These are phyloP conservation scores for Dryas iulia DNA, from an alignment of 1,140 invertebrate species.

Conservation along the genomic window DNA sequence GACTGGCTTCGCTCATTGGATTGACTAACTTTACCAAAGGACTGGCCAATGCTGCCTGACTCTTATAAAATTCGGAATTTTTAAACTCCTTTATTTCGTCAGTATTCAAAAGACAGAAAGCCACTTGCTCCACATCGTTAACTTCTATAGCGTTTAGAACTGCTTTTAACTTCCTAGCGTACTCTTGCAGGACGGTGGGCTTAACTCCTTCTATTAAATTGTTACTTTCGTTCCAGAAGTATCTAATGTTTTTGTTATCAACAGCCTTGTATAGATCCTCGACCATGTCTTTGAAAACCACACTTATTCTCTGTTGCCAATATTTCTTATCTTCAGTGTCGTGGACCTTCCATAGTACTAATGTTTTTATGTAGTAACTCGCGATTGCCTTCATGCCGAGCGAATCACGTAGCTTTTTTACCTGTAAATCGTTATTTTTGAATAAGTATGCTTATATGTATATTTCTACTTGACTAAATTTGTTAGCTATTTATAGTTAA, in stretches of 20 bases:
- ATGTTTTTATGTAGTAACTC: conserved; percentile 80
- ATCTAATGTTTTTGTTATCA: conserved; percentile 59
- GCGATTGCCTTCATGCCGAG: conserved; percentile 66
- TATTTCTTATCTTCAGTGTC: conserved; percentile 51
- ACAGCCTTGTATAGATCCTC: conserved; percentile 61
- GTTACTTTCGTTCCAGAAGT: conserved; percentile 72
- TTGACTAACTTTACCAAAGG: neutral
- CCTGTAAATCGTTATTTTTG: conserved; percentile 36
- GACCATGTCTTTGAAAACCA: conserved; percentile 70
- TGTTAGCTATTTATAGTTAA: too few relatives aligned
- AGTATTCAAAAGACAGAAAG: conserved; percentile 35
- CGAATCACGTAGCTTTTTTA: conserved; percentile 75
- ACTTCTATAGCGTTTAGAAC: conserved; percentile 44
- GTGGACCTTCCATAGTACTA: conserved; percentile 73
- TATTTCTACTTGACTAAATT: too few relatives aligned
- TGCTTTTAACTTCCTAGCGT: conserved; percentile 46
- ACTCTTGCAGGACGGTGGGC: conserved; percentile 39
- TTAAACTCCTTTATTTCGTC: conserved; percentile 50
- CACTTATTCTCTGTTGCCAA: conserved; percentile 66
- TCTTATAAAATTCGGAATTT: conserved; percentile 48
- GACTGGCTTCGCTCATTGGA: neutral
- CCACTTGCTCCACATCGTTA: conserved; percentile 49
- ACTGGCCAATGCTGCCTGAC: conserved; percentile 21
- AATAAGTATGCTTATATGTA: neutral
- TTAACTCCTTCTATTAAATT: conserved; percentile 64